Conservation (phyloP, 2,888 invertebrate genomes). For the Aelia acuminata region DNA sequence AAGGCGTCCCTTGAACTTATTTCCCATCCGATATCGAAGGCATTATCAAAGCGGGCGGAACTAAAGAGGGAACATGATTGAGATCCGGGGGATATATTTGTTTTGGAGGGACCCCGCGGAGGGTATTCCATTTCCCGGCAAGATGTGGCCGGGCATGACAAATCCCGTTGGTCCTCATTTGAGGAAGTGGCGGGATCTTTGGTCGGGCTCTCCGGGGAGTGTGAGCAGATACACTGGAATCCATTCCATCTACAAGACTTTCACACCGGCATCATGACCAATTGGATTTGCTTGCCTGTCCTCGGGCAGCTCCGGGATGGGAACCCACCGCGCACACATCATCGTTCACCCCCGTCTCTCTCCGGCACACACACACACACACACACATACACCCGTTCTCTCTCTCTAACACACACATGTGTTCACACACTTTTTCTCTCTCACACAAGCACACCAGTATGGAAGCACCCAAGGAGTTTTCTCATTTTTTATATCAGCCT, state of each 20-base stretch:
- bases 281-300: conserved; percentile 59
- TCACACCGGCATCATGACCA: conserved; percentile 60
- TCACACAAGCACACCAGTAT: not conserved
- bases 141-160: conserved; percentile 30
- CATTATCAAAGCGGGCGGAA: conserved; percentile 3
- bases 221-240: conserved; percentile 60
- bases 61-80: conserved; percentile 23
- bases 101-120: not conserved
- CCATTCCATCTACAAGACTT: conserved; percentile 52
- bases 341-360: conserved; percentile 16
- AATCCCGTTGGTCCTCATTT: conserved; percentile 25
- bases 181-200: conserved; percentile 33
- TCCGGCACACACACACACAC: not conserved
- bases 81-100: not conserved
- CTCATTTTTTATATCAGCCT: not conserved
- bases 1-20: not conserved
- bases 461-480: not conserved
- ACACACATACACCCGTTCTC: not conserved
- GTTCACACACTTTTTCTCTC: not conserved
- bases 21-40: conserved; percentile 5
- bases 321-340: conserved; percentile 50
- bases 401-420: not conserved
- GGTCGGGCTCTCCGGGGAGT: conserved; percentile 27
- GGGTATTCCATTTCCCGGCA: not conserved
- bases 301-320: conserved; percentile 31